phyloP scores from a whole-genome alignment of 2,797 vertebrate species.

The Ptychobarbus kaznakovi region DNA sequence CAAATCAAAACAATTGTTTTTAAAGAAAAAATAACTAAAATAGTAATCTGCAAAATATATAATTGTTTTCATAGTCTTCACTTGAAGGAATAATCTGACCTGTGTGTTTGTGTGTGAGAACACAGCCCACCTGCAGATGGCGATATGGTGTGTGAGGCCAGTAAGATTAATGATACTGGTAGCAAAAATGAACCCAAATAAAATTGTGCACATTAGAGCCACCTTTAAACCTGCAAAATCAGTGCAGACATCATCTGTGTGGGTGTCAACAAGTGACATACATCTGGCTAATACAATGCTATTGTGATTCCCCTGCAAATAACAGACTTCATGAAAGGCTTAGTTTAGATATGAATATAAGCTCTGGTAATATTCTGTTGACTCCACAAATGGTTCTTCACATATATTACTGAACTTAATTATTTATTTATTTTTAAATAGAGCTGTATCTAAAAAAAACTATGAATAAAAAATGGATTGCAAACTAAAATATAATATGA shows the following conservation, averaged over 20 bases:
- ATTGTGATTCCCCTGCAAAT: background rate
- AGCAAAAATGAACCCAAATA: background rate
- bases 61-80: background rate
- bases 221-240: background rate
- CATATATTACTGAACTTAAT: background rate
- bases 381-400: background rate
- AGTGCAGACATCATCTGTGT: background rate
- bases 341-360: background rate
- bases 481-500: background rate
- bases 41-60: background rate
- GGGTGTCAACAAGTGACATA: background rate
- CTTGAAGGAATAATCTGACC: background rate
- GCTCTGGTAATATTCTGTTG: background rate
- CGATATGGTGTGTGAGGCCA: background rate
- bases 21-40: background rate
- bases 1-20: too few species aligned
- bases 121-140: slow-evolving; percentile 1
- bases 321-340: background rate
- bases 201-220: background rate
- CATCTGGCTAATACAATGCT: background rate
- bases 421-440: too few species aligned
- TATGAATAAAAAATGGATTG: background rate
- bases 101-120: background rate
- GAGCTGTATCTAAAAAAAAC: background rate
- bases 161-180: background rate